Base-by-base conservation (phyloP, 2,113 vertebrate genomes). In the Dasyornis broadbenti region DNA sequence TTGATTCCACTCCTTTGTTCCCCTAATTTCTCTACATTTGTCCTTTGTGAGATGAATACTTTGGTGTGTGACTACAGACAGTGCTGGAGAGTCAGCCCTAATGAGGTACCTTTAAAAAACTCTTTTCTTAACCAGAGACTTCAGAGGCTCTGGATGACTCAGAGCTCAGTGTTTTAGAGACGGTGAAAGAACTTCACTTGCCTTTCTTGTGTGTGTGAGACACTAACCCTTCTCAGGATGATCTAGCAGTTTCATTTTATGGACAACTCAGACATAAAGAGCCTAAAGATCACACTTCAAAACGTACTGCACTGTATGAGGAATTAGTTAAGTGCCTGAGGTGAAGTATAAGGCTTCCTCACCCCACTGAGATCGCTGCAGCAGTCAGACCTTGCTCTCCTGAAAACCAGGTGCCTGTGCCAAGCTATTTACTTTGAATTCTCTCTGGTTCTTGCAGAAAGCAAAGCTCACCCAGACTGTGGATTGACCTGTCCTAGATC, bases 21-120 rank as follows among this genome's bases (percentile, higher is more conserved):
- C 53, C 77, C 72, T 84, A 79, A 82, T 94, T 94, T 94, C 73
- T 91, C 86, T 86, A 27, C 49, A 64, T 84, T 76, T 79, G 65
- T 64, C 78, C 57, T 91, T 91, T 92, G 39, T 79, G 73, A 92
- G 72, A 35, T 47, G 14, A 89, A 10, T 47, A 17, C 54, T 69
- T 57, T 50, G 54, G 59, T 35, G 76, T 94, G 50, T 83, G 47
- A 86, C 76, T 92, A 63, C 64, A 76, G 85, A 80, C 42, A 49
- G 52, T 52, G 56, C 69, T 86, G 86, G 47, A 92, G 72, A 52
- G 49, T 86, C 60, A 78, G 72, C 61, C 47, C 69, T 90, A 78
- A 86, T 82, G 49, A 95, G 61, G 65, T 59, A 59, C 49, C 30
- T 57, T 59, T 80, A 86, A 76, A 76, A 95, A 92, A 39, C 56